Conservation (phyloP, 2,113 vertebrate genomes). For the Guaruba guarouba region DNA sequence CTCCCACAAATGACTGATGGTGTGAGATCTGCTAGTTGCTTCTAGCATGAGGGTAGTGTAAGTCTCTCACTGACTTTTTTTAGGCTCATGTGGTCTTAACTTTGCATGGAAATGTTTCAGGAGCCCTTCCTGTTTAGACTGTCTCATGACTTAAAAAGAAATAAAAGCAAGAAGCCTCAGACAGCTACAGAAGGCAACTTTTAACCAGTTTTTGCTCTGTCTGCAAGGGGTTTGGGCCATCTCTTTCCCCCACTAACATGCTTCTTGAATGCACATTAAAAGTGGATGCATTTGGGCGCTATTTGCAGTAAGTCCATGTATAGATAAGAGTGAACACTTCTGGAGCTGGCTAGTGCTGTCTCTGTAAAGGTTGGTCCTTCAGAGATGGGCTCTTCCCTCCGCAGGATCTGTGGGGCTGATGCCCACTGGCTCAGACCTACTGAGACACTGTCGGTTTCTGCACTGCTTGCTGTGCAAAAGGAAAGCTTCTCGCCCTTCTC, state of each 20-base stretch:
- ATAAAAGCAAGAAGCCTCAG: neutral
- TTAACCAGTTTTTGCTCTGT: neutral
- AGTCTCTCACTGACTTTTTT: fast-evolving
- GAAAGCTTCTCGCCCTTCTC: neutral
- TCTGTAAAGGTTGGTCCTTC: neutral
- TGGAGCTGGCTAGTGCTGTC: neutral
- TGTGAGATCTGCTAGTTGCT: neutral
- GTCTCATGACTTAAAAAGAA: neutral
- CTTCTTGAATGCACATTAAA: too few species aligned
- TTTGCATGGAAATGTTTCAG: neutral
- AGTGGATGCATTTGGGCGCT: neutral
- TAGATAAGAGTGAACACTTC: neutral
- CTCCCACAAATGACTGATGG: neutral
- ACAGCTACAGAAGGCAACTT: neutral
- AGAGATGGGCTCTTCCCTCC: neutral
- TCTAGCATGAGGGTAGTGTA: neutral
- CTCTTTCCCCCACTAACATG: neutral
- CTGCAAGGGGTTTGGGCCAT: neutral
- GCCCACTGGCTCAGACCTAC: neutral
- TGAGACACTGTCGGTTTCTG: neutral
- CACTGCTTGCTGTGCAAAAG: fast-evolving
- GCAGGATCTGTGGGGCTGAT: neutral
- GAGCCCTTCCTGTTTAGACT: neutral
- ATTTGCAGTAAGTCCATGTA: fast-evolving
- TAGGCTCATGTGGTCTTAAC: neutral